These are phyloP conservation scores for Prietella phreatophila DNA, from an alignment of 2,113 vertebrate species.

Conservation along the genomic window DNA sequence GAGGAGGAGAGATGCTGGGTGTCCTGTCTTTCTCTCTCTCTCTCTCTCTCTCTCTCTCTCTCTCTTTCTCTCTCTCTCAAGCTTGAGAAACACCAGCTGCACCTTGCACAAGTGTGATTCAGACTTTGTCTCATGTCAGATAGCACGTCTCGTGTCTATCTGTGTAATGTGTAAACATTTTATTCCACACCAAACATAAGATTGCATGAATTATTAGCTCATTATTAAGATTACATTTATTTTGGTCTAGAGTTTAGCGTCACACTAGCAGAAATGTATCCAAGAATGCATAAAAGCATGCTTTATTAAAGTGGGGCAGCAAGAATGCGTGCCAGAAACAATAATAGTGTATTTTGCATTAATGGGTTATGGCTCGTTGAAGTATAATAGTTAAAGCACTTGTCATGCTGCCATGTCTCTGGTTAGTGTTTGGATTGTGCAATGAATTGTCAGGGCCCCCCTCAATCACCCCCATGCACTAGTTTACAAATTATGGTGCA, in stretches of 20 bases:
- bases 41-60: neutral
- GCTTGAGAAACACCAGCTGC: conserved; percentile 31
- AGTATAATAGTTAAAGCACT: neutral
- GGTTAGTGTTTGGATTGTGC: neutral
- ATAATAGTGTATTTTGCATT: conserved; percentile 3
- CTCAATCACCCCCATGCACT: neutral
- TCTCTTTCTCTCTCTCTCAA: neutral
- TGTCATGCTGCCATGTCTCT: conserved; percentile 15
- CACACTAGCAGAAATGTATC: neutral
- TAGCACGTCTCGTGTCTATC: neutral
- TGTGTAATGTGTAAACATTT: neutral
- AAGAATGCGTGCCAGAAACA: neutral
- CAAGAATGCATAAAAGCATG: neutral
- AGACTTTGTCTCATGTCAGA: neutral
- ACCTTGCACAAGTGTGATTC: conserved; percentile 11
- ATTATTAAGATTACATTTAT: neutral
- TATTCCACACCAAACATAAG: neutral
- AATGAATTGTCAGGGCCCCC: neutral
- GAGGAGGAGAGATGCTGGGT: conserved; percentile 22
- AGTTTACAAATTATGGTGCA: neutral
- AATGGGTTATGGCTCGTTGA: neutral
- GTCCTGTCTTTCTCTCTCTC: neutral
- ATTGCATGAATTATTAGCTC: neutral
- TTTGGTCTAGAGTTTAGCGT: neutral
- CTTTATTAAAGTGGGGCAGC: neutral